These are phyloP conservation scores for Hormaphis cornu DNA, from an alignment of 1,140 invertebrate species.

Conservation along the genomic window DNA sequence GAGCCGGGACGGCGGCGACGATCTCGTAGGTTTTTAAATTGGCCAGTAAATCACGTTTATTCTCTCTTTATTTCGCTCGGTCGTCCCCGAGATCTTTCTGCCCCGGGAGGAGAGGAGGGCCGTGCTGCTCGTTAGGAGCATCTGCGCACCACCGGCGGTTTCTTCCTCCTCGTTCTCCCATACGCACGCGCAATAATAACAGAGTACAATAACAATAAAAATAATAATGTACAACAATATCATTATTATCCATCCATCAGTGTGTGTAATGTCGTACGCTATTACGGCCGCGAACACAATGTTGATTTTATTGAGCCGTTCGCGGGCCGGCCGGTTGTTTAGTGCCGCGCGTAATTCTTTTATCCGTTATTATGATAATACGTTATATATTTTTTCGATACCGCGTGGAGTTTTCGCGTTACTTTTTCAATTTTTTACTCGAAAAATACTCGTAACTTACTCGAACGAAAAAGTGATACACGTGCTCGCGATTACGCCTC, in stretches of 20 bases:
- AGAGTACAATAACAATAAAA: too few relatives aligned
- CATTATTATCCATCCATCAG: background rate
- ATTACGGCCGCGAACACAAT: background rate
- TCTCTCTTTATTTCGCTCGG: background rate
- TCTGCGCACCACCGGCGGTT: constrained; percentile 11
- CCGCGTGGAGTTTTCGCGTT: background rate
- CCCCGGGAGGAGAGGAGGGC: background rate
- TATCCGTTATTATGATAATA: background rate
- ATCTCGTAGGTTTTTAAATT: constrained; percentile 29
- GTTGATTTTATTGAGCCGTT: constrained; percentile 28
- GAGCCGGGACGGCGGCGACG: constrained; percentile 6
- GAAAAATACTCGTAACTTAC: too few relatives aligned
- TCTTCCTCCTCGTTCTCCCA: background rate
- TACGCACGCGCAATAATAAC: background rate
- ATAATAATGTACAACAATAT: too few relatives aligned
- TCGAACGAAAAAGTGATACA: too few relatives aligned
- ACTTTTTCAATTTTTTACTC: background rate
- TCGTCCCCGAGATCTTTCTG: background rate
- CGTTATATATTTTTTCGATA: constrained; percentile 4
- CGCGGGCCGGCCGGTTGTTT: background rate
- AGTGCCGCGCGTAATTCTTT: constrained; percentile 1
- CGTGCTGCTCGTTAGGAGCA: constrained; percentile 26
- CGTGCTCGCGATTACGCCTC: too few relatives aligned
- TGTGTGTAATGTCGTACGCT: too few relatives aligned
- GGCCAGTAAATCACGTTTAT: constrained; percentile 31